Evolutionary conservation across 2,113 vertebrate species (phyloP), one percentile per base, ranked within the genome.

Genomic region (Ctenomys sociabilis): DNA sequence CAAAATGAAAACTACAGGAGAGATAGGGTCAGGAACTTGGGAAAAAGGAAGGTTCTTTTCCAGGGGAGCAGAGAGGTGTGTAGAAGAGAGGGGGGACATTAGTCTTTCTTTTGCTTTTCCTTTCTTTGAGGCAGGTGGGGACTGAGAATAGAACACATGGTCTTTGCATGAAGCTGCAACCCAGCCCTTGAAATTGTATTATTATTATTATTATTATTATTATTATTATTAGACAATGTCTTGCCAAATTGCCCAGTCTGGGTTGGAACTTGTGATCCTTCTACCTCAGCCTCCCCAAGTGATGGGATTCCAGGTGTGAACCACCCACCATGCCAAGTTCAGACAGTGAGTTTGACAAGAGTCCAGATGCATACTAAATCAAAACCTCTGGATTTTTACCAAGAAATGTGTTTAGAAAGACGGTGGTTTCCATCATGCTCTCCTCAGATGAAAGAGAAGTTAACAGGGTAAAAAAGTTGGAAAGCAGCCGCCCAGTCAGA

Each of bases 41-140:
- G 28, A 32, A 68, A 70, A 78, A 85, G 81, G 68, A n/a, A 54
- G 10, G 13, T 1, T 11, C 61, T 30, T n/a, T 49, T 16, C 52
- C 1, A 0, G 22, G 0, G 3, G 13, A 1, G 35, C 7, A 43
- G 43, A 22, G 75, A 49, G 26, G 16, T 6, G 30, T 64, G 1
- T 0, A 30, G 30, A 78, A 32, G 40, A 72, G 30, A 26, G 30
- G 40, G 30, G 40, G 30, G 54, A 43, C 12, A 12, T 9, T 75
- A 40, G 72, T 43, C 5, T 75, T 43, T 43, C 40, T 40, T 40
- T 22, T 72, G 2, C 2, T 72, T 37, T 37, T 40, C 2, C 26
- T 73, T 73, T 24, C 10, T 73, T 73, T 73, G n/a, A 19, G 26
- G 19, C 10, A 4, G 22, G 37, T 26, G 70, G 72, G 37, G 37